Base-by-base conservation (phyloP, 2,113 vertebrate genomes). In the Petroica traversi region DNA sequence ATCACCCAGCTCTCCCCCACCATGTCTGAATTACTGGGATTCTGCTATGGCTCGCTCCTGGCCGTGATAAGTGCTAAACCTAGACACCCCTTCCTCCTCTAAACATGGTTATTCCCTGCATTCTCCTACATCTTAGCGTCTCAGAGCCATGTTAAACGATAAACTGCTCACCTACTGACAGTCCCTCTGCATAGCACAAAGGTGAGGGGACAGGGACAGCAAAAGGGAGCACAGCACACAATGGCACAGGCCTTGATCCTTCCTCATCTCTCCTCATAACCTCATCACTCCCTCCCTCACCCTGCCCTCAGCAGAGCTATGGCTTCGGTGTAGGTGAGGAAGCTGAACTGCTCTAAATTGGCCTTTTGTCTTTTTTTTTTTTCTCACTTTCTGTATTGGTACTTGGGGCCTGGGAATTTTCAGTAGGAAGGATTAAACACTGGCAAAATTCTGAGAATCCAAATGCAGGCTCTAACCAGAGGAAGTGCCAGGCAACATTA, bases 11-110 rank as follows among this genome's bases (percentile, higher is more conserved):
- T 78, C 25, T 54, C 43, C 41, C 25, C 11, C 15, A n/a, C 8
- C 18, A 4, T 1, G 0, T 11, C 64, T 29, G 13, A 28, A 13
- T 14, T 24, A 1, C 0, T 23, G 18, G 34, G 41, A 8, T 9
- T 72, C n/a, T 74, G 40, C 36, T 6, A 1, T 4, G 20, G 33
- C 16, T 40, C 51, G 2, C 12, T 74, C 28, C 29, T 17, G 59
- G 24, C 22, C 12, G 7, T 8, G n/a, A 31, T 1, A 6, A 8
- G 7, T 9, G 14, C 22, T 54, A 31, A 64, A 59, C 22, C 6
- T 0, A 6, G 31, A 25, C 11, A 33, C 3, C 3, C 3, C 19
- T 72, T 59, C 25, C 29, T 19, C 23, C 22, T 68, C 25, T 36
- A 14, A 14, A 11, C 7, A 28, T 28, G 4, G 1, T 33, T 43